Base-by-base conservation (phyloP, 2,888 invertebrate species). In the Drosophila recens region DNA sequence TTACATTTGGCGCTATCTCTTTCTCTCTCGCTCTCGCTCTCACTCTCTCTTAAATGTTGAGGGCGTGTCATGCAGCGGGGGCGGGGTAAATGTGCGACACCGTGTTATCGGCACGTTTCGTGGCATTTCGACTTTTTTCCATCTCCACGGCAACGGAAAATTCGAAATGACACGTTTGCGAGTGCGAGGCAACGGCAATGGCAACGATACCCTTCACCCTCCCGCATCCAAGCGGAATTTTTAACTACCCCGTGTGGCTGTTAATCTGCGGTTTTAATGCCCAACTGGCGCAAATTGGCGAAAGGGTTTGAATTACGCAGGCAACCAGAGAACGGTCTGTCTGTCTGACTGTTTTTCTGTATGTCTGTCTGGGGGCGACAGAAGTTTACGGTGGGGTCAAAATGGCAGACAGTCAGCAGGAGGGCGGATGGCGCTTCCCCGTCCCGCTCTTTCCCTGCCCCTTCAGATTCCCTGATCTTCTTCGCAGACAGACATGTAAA, bases 41-140 rank as follows among this genome's bases (percentile, higher is more conserved):
- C 54, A 10, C 43, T 5, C 34, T 34, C 48, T 17, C 17, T 17
- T 17, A 1, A 17, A 17, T 17, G 17, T 40, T 13, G 64, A 66
- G 66, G 72, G 80, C 72, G 78, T 67, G 68, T 43, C 57, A 27
- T 27, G 58, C 46, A 43, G 45, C 23, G 23, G 45, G 45, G 69
- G 61, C 46, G 72, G 81, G 73, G 67, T 72, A 78, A 82, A 84
- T 84, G 76, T 82, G 82, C 90, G 79, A 82, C 81, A 88, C 87
- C 82, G 82, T 84, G 88, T 90, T 90, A 90, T 90, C 90, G 90
- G 90, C 90, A 90, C 90, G 90, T 90, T 90, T 90, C 72, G 77
- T 75, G 80, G 74, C 77, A 79, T 65, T 68, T 77, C 52, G 43
- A 38, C 36, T 73, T 59, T 58, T 66, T 75, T 61, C 20, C 56